Conservation (phyloP, 2,113 vertebrate species). For the Calidris pygmaea region DNA sequence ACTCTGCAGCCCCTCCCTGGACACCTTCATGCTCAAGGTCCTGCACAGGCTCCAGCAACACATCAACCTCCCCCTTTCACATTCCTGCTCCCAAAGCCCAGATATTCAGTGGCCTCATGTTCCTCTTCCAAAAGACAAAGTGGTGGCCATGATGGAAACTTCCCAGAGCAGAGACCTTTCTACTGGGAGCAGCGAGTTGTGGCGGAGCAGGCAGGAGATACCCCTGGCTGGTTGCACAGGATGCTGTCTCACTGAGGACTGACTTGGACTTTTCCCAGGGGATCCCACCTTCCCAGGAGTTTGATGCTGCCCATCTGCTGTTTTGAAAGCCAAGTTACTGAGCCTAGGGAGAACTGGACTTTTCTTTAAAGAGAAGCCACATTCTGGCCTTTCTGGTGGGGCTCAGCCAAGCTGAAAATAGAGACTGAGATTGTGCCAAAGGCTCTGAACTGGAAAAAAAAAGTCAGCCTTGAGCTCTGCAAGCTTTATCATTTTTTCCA, state of each 20-base stretch:
- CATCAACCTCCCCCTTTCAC: neutral
- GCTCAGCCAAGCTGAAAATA: neutral
- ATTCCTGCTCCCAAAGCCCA: neutral
- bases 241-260: rapidly evolving
- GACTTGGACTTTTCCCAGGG: neutral
- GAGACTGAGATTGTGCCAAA: neutral
- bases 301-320: neutral
- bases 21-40: neutral
- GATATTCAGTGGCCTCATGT: neutral
- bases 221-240: neutral
- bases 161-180: neutral
- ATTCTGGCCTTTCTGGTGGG: neutral
- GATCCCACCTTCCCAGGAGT: neutral
- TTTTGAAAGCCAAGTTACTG: neutral
- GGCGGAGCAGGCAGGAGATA: neutral
- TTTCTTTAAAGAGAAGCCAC: neutral
- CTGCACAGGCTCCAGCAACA: neutral
- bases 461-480: neutral
- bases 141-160: too few species aligned
- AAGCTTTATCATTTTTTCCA: neutral
- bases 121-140: neutral
- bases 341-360: neutral
- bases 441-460: neutral
- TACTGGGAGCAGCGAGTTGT: neutral
- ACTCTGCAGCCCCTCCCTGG: neutral